phyloP scores from a whole-genome alignment of 2,888 invertebrate species.

The Nemapogon koenigi region DNA sequence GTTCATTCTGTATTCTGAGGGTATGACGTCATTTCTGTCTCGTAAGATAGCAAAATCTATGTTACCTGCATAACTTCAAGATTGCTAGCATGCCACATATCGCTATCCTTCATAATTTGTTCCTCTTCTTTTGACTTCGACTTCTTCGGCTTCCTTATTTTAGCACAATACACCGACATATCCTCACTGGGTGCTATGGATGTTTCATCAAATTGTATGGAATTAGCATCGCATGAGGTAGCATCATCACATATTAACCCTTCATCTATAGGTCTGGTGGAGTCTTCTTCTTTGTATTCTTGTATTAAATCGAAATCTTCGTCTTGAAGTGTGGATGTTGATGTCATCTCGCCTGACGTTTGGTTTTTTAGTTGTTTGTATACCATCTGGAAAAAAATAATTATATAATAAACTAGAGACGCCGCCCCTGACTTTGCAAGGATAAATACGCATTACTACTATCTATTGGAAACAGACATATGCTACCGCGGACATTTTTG shows the following conservation, averaged over 20 bases:
- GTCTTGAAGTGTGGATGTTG: constrained; percentile 30
- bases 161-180: constrained; percentile 37
- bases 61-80: constrained; percentile 46
- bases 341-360: constrained; percentile 29
- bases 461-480: too few species aligned
- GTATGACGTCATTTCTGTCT: too few species aligned
- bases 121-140: constrained; percentile 28
- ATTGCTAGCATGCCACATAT: constrained; percentile 51
- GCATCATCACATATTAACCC: constrained; percentile 24
- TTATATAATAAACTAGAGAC: too few species aligned
- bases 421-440: too few species aligned
- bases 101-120: constrained; percentile 32
- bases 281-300: background rate
- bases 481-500: too few species aligned
- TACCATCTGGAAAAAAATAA: constrained; percentile 24
- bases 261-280: constrained; percentile 1
- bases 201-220: constrained; percentile 33
- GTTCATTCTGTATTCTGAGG: too few species aligned
- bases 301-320: constrained; percentile 20
- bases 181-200: constrained; percentile 42
- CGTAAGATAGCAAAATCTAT: too few species aligned
- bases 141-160: constrained; percentile 39
- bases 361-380: constrained; percentile 33
- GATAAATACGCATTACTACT: too few species aligned
- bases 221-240: constrained; percentile 41